A percentile compares a stretch with the other conserved stretches of the same genome.
Evolutionary conservation across 2,797 vertebrate genomes (phyloP).

Genomic region (Remorina albescens): DNA sequence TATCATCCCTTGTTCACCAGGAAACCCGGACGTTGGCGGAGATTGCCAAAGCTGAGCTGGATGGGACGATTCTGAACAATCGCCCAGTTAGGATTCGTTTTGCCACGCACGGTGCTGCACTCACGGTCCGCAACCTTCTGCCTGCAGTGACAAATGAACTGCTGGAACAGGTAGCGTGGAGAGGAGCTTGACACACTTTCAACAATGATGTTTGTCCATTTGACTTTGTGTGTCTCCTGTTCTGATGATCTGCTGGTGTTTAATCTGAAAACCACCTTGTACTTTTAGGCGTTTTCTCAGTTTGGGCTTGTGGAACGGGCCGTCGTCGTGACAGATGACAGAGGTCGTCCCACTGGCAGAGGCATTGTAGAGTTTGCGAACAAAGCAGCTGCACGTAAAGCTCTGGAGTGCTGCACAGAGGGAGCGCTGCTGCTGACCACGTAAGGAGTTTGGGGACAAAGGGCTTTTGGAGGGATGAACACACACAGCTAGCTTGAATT

Average conservation of each 20-base stretch:
- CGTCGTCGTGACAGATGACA: conserved; percentile 94
- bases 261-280: not conserved
- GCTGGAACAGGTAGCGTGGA: conserved; percentile 87
- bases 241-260: not conserved
- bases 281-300: conserved; percentile 88
- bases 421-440: conserved; percentile 95
- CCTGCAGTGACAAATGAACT: conserved; percentile 97
- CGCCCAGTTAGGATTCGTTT: conserved; percentile 94
- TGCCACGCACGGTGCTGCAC: conserved; percentile 92
- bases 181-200: too few relatives aligned
- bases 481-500: not conserved
- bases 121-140: conserved; percentile 94
- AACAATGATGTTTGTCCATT: not conserved
- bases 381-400: conserved; percentile 94
- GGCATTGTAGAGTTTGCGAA: conserved; percentile 96
- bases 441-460: conserved; percentile 82
- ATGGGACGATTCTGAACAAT: conserved; percentile 93
- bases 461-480: not conserved
- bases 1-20: conserved; percentile 74
- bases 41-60: conserved; percentile 96
- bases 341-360: conserved; percentile 93
- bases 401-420: conserved; percentile 94
- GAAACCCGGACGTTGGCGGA: conserved; percentile 96
- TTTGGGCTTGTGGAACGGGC: conserved; percentile 96
- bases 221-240: not conserved